Conservation (phyloP, 2,113 vertebrate species). For the Okapia johnstoni region DNA sequence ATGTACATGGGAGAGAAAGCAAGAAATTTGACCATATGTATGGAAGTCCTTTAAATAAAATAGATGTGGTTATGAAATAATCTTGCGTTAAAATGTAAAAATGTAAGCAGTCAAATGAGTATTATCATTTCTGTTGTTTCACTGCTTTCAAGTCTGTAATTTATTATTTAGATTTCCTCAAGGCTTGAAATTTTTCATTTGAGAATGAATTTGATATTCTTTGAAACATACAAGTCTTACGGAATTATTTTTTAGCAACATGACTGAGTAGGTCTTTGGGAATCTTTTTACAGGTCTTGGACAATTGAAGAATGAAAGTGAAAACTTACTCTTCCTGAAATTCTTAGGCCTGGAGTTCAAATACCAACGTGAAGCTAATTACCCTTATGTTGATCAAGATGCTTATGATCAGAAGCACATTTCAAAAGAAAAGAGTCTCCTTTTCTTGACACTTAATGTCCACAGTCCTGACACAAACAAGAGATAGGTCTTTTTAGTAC, state of each 20-base stretch:
- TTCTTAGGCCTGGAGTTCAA: not conserved
- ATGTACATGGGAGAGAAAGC: not conserved
- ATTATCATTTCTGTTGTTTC: not conserved
- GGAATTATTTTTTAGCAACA: not conserved
- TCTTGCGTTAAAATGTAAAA: not conserved
- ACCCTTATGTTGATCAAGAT: constrained; percentile 33
- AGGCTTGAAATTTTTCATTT: not conserved
- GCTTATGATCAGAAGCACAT: not conserved
- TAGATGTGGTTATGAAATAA: not conserved
- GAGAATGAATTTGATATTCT: not conserved
- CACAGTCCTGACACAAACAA: constrained; percentile 23
- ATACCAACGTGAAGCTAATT: not conserved
- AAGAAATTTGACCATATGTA: not conserved
- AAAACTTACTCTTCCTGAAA: constrained; percentile 19
- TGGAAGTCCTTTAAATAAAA: not conserved
- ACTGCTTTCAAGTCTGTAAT: not conserved
- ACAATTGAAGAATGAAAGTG: not conserved
- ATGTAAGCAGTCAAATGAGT: not conserved
- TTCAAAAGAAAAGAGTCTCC: constrained; percentile 35
- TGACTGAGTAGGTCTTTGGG: not conserved
- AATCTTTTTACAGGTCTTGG: not conserved
- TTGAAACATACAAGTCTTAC: not conserved
- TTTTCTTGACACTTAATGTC: constrained; percentile 13
- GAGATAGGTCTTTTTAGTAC: constrained; percentile 34
- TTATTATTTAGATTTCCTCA: not conserved